Evolutionary conservation across 2,113 vertebrate genomes (phyloP).

Genomic region (Oncorhynchus keta): DNA sequence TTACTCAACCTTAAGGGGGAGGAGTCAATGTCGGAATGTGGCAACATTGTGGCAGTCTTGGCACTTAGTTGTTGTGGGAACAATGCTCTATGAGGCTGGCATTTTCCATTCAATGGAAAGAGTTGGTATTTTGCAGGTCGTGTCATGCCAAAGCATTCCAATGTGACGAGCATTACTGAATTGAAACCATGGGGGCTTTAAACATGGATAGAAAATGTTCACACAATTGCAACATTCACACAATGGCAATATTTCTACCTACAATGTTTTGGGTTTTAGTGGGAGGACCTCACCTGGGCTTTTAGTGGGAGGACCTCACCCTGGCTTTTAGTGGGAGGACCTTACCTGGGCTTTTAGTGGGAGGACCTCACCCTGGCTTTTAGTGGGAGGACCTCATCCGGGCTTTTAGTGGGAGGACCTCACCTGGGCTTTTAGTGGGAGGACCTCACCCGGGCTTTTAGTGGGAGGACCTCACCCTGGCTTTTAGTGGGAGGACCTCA

Average conservation of each 20-base stretch:
- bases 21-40: background rate
- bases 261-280: background rate
- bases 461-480: too few species aligned
- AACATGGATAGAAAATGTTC: conserved; percentile 15
- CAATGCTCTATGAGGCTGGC: background rate
- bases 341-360: too few species aligned
- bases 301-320: too few species aligned
- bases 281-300: background rate
- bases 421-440: too few species aligned
- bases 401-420: too few species aligned
- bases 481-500: too few species aligned
- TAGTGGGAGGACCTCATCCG: too few species aligned
- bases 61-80: background rate
- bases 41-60: background rate
- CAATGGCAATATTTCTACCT: background rate
- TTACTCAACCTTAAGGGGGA: conserved; percentile 3
- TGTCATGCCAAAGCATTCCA: background rate
- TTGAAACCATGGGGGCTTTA: background rate
- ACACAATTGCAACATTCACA: background rate
- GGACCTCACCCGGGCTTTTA: too few species aligned
- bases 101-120: background rate
- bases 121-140: background rate
- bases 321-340: too few species aligned
- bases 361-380: too few species aligned
- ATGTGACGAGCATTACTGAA: background rate